Conservation (phyloP, 92 coral and sea anemone species). For the Actinernus sp. region DNA sequence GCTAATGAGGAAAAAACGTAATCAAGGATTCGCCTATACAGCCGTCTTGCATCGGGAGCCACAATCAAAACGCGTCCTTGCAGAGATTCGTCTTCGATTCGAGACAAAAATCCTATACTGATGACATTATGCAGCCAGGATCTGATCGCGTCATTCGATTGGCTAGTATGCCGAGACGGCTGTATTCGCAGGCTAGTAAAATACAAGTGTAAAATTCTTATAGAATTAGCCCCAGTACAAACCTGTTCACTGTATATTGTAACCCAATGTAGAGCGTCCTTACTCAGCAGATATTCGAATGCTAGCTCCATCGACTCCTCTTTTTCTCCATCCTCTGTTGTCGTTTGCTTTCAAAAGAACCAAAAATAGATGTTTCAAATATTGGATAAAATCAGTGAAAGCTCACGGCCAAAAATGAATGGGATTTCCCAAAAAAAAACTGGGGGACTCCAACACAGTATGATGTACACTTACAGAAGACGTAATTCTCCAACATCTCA, state of each 20-base stretch:
- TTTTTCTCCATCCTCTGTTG: conserved; percentile 64
- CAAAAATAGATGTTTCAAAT: not conserved
- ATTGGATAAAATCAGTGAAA: not conserved
- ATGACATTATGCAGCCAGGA: too few relatives aligned
- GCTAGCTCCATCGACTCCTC: conserved; percentile 81
- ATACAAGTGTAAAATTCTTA: not conserved
- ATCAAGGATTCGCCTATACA: too few relatives aligned
- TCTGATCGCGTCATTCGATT: too few relatives aligned
- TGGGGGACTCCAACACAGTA: too few relatives aligned
- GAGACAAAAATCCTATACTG: too few relatives aligned
- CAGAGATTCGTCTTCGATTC: too few relatives aligned
- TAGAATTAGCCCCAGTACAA: not conserved
- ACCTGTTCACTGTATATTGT: conserved; percentile 89
- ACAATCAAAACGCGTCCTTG: too few relatives aligned
- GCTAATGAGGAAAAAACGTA: too few relatives aligned
- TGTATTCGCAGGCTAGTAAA: too few relatives aligned
- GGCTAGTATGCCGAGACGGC: too few relatives aligned
- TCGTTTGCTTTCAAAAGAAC: conserved; percentile 17
- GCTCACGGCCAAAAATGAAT: not conserved
- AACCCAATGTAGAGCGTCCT: conserved; percentile 86
- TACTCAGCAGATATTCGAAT: conserved; percentile 85
- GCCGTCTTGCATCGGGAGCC: too few relatives aligned
- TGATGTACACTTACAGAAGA: conserved; percentile 91
- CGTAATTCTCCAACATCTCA: conserved; percentile 96
- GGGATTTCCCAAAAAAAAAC: not conserved